These are phyloP conservation scores for Esperia sulphurella DNA, from an alignment of 2,888 invertebrate genomes.

Conservation along the genomic window DNA sequence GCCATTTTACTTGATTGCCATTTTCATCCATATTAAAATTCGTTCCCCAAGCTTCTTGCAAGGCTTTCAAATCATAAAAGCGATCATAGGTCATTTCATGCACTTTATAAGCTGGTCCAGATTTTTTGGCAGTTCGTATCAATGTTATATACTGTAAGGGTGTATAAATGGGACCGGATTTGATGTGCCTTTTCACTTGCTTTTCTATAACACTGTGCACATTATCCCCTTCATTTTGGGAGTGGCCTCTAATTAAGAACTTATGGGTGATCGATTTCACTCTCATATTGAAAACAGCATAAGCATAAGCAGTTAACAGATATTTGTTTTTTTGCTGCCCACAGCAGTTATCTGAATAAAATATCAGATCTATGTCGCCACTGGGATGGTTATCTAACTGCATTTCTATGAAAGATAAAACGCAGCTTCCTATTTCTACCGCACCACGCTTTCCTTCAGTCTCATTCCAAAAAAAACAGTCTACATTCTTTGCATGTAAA, in stretches of 20 bases:
- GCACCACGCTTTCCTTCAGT: constrained; percentile 9
- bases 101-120: constrained; percentile 21
- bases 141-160: constrained; percentile 13
- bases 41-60: constrained; percentile 17
- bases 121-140: constrained; percentile 27
- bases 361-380: neutral
- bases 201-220: constrained; percentile 11
- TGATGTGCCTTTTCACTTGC: constrained; percentile 12
- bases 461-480: constrained; percentile 14
- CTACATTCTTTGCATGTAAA: constrained; percentile 8
- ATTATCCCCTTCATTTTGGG: constrained; percentile 14
- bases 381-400: neutral
- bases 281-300: constrained; percentile 11
- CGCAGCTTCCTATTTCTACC: constrained; percentile 9
- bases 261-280: constrained; percentile 13
- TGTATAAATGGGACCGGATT: constrained; percentile 4
- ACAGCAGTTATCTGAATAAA: constrained; percentile 15
- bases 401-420: constrained; percentile 5
- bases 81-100: constrained; percentile 21
- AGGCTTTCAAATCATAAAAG: constrained; percentile 23
- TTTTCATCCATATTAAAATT: constrained; percentile 16
- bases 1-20: constrained; percentile 7
- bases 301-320: constrained; percentile 12
- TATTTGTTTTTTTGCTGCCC: constrained; percentile 16
- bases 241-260: constrained; percentile 11